Evolutionary conservation across 2,888 invertebrate genomes (phyloP).

Genomic region (Palloptera scutellata): DNA sequence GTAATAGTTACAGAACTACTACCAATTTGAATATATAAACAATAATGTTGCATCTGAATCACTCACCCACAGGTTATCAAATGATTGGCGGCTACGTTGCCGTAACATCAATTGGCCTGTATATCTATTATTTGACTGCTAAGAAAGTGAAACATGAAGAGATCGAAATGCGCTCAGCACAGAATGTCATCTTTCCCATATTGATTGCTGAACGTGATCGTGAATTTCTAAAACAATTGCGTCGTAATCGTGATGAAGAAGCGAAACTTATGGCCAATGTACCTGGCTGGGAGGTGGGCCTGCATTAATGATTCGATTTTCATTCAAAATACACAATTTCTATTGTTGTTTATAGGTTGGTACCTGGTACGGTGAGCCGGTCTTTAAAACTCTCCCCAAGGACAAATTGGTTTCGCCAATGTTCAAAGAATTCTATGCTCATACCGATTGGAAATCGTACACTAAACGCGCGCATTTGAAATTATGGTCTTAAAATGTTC

Average conservation of each 20-base stretch:
- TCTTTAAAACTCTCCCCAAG: conserved; percentile 75
- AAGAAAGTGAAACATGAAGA: conserved; percentile 67
- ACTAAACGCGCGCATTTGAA: conserved; percentile 67
- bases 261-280: conserved; percentile 87
- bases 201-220: conserved; percentile 86
- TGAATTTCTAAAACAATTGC: conserved; percentile 80
- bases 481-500: conserved; percentile 66
- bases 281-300: conserved; percentile 80
- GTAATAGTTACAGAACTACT: conserved; percentile 16
- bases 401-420: conserved; percentile 72
- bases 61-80: conserved; percentile 67
- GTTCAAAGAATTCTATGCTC: conserved; percentile 77
- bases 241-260: conserved; percentile 84
- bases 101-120: conserved; percentile 68
- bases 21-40: neutral
- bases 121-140: conserved; percentile 69
- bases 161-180: conserved; percentile 80
- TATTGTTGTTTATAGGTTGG: conserved; percentile 66
- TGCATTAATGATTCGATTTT: neutral
- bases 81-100: conserved; percentile 71
- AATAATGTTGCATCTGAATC: neutral
- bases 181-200: conserved; percentile 79
- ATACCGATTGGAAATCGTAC: conserved; percentile 67
- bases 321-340: neutral
- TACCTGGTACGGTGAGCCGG: conserved; percentile 83